Conservation (phyloP, 1,140 invertebrate species). For the Grapholita molesta region DNA sequence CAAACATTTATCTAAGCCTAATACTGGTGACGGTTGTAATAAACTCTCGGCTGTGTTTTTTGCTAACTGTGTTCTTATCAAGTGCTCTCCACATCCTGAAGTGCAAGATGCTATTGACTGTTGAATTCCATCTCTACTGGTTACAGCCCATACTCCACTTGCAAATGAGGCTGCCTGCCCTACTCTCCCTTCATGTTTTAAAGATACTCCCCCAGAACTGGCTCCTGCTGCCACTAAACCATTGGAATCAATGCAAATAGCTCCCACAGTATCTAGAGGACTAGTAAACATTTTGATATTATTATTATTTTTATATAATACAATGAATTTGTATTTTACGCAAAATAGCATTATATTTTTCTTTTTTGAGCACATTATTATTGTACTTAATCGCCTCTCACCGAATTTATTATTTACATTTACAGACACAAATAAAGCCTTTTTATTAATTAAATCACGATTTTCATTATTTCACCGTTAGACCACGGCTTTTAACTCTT, state of each 20-base stretch:
- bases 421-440: constrained; percentile 29
- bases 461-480: constrained; percentile 17
- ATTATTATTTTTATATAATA: constrained; percentile 14
- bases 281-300: constrained; percentile 33
- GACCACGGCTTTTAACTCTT: not conserved
- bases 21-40: constrained; percentile 80
- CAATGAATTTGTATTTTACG: not conserved
- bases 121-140: constrained; percentile 69
- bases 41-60: constrained; percentile 87
- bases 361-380: constrained; percentile 6
- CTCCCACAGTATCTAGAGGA: constrained; percentile 94
- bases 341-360: not conserved
- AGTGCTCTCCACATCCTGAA: constrained; percentile 94
- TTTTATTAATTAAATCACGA: constrained; percentile 19
- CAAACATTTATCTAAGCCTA: constrained; percentile 83
- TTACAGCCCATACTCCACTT: constrained; percentile 90
- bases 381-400: constrained; percentile 49
- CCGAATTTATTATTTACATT: constrained; percentile 68
- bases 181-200: constrained; percentile 94
- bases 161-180: constrained; percentile 95
- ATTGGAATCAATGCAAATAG: constrained; percentile 89
- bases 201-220: constrained; percentile 94
- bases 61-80: constrained; percentile 92
- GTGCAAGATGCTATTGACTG: constrained; percentile 88
- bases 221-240: constrained; percentile 92